Evolutionary conservation across 2,888 invertebrate species (phyloP).

Genomic region (Rotaria macrura): DNA sequence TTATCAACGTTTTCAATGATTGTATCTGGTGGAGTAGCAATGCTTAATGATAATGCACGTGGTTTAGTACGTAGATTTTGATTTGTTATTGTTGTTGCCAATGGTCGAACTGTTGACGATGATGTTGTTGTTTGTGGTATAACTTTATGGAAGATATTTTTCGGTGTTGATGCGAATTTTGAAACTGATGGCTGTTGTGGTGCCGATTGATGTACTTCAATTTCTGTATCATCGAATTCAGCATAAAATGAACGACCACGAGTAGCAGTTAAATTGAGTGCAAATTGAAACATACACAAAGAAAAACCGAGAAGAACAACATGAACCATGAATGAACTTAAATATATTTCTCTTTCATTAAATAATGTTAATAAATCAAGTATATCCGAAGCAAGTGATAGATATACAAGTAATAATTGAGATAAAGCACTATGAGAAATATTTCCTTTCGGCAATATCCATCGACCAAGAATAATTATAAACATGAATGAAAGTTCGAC

Average conservation of each 20-base stretch:
- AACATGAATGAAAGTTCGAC: slow-evolving; percentile 28
- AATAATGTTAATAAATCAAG: slow-evolving; percentile 41
- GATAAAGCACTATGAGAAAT: slow-evolving; percentile 47
- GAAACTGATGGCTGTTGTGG: not conserved
- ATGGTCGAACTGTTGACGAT: not conserved
- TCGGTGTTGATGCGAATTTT: not conserved
- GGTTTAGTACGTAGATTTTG: not conserved
- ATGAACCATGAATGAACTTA: slow-evolving; percentile 40
- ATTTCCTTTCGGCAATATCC: slow-evolving; percentile 33
- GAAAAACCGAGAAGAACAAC: slow-evolving; percentile 44
- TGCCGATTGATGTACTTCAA: not conserved
- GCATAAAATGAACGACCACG: slow-evolving; percentile 34
- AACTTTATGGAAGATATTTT: not conserved
- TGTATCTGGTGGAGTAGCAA: not conserved
- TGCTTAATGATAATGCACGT: not conserved
- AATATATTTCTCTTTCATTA: slow-evolving; percentile 39
- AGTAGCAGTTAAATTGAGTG: slow-evolving; percentile 45
- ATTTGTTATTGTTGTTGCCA: not conserved
- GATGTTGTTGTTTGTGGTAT: not conserved
- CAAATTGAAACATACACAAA: slow-evolving; percentile 45
- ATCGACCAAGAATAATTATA: slow-evolving; percentile 25
- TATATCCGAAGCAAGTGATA: slow-evolving; percentile 46
- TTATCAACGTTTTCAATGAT: not conserved
- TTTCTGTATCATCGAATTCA: not conserved
- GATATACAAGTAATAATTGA: slow-evolving; percentile 48